Percentiles rank a stretch among this genome's conserved stretches.
These are phyloP conservation scores for Bombycilla garrulus DNA, from an alignment of 2,113 vertebrate species.

Conservation along the genomic window DNA sequence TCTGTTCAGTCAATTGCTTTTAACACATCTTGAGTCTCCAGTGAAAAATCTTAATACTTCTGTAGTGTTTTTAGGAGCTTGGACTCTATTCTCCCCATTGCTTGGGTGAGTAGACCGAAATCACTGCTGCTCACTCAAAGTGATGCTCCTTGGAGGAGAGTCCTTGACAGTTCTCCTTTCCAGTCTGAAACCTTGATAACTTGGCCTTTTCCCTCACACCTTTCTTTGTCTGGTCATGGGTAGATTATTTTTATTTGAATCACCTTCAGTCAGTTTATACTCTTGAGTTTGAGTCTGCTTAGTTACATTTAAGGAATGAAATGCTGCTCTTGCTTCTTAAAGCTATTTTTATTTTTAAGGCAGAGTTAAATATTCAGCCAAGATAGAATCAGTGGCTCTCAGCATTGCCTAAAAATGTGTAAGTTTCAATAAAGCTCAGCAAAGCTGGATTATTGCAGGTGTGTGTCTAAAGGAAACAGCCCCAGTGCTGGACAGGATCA, in stretches of 20 bases:
- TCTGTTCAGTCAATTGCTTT: background rate
- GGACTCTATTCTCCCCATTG: background rate
- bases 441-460: background rate
- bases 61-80: background rate
- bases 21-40: background rate
- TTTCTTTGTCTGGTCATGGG: background rate
- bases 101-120: background rate
- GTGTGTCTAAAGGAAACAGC: background rate
- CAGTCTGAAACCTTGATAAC: background rate
- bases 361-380: background rate
- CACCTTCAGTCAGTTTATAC: background rate
- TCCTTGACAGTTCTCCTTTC: background rate
- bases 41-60: background rate
- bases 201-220: background rate
- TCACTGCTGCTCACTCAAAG: background rate
- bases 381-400: background rate
- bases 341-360: slow-evolving; percentile 2
- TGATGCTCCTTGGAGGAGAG: background rate
- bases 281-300: background rate
- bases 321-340: background rate
- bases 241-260: background rate
- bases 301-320: background rate
- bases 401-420: background rate
- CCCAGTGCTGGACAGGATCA: background rate
- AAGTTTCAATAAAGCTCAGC: background rate